These are phyloP conservation scores for Lates japonicus DNA, from an alignment of 2,797 vertebrate species.

Conservation along the genomic window DNA sequence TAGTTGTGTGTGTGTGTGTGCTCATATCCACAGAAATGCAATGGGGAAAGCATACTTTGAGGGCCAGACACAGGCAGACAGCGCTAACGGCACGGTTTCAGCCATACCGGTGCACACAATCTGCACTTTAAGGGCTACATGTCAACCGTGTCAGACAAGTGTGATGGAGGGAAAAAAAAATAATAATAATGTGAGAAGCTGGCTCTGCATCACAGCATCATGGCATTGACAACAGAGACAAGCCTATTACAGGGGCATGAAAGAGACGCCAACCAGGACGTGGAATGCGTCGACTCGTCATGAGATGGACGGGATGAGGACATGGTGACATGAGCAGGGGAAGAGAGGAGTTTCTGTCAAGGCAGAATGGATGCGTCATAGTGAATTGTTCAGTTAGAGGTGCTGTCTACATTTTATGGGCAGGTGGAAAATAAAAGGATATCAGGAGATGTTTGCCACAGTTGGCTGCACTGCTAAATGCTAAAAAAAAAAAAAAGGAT, in stretches of 20 bases:
- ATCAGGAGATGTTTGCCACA: neutral
- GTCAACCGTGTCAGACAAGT: slow-evolving; percentile 48
- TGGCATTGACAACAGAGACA: slow-evolving; percentile 35
- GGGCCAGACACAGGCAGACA: slow-evolving; percentile 57
- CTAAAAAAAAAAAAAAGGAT: neutral
- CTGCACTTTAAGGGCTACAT: slow-evolving; percentile 50
- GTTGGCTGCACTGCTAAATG: neutral
- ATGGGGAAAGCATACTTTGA: slow-evolving; percentile 64
- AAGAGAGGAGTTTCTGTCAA: slow-evolving; percentile 28
- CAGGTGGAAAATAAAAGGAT: slow-evolving; percentile 21
- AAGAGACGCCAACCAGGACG: slow-evolving; percentile 43
- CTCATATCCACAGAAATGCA: slow-evolving; percentile 29
- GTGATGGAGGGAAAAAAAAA: slow-evolving; percentile 10
- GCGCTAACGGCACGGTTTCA: slow-evolving; percentile 39
- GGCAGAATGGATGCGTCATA: slow-evolving; percentile 36
- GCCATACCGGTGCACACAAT: slow-evolving; percentile 37
- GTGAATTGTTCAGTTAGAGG: slow-evolving; percentile 17
- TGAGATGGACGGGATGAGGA: slow-evolving; percentile 60
- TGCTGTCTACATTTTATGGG: slow-evolving; percentile 34
- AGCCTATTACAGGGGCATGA: slow-evolving; percentile 54
- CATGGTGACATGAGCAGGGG: slow-evolving; percentile 17
- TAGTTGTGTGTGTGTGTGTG: slow-evolving; percentile 42
- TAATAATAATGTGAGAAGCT: slow-evolving; percentile 15
- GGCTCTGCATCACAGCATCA: slow-evolving; percentile 32
- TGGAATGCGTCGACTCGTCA: slow-evolving; percentile 29